phyloP scores from a whole-genome alignment of 2,797 vertebrate genomes.

The Salarias fasciatus region DNA sequence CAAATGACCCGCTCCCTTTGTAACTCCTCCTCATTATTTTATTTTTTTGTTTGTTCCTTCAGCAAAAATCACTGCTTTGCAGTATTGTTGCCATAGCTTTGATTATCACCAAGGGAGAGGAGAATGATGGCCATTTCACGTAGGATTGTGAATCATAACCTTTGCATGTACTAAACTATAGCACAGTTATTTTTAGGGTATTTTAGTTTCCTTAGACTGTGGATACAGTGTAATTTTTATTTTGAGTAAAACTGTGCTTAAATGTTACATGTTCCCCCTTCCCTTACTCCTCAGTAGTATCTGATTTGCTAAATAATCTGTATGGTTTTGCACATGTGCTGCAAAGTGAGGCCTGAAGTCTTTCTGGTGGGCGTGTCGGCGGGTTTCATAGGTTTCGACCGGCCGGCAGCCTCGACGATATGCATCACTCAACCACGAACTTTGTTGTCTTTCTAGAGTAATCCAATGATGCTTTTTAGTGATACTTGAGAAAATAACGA shows the following conservation, averaged over 20 bases:
- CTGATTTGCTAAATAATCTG: constrained; percentile 91
- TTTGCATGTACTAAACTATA: constrained; percentile 97
- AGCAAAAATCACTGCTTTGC: constrained; percentile 87
- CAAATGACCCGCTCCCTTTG: constrained; percentile 83
- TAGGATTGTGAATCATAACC: constrained; percentile 88
- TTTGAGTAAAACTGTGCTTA: constrained; percentile 95
- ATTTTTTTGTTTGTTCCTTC: constrained; percentile 66
- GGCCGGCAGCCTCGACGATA: constrained; percentile 87
- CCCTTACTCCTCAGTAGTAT: constrained; percentile 86
- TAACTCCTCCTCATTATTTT: constrained; percentile 81
- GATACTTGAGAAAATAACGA: constrained; percentile 76
- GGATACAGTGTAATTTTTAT: constrained; percentile 93
- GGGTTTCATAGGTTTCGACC: constrained; percentile 88
- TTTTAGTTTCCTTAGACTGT: constrained; percentile 93
- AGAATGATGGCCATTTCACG: constrained; percentile 88
- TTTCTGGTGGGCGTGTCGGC: constrained; percentile 69
- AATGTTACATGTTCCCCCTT: constrained; percentile 92
- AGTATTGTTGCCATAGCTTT: constrained; percentile 89
- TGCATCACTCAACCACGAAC: constrained; percentile 89
- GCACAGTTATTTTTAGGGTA: constrained; percentile 94
- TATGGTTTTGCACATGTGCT: constrained; percentile 96
- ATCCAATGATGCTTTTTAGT: constrained; percentile 95
- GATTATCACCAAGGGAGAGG: constrained; percentile 85
- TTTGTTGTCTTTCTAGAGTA: constrained; percentile 90
- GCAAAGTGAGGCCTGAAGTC: constrained; percentile 89